phyloP scores from a whole-genome alignment of 2,888 invertebrate species.

The Sturmia bella region DNA sequence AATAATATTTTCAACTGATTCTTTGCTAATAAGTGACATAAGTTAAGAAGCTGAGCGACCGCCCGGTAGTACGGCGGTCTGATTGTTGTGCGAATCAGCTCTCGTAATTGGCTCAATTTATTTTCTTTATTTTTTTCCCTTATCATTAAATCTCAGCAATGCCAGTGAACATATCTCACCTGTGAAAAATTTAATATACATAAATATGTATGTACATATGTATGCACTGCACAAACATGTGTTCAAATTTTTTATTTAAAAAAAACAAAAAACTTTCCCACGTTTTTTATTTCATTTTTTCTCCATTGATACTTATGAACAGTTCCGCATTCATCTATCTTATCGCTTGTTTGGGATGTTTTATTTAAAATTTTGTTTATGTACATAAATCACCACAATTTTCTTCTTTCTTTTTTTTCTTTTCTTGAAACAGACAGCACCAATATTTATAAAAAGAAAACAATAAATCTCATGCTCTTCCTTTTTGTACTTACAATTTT shows the following conservation, averaged over 20 bases:
- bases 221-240: neutral
- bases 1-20: too few species aligned
- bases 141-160: too few species aligned
- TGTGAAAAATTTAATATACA: too few species aligned
- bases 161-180: too few species aligned
- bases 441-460: conserved; percentile 9
- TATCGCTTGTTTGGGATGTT: conserved; percentile 44
- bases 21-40: too few species aligned
- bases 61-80: too few species aligned
- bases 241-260: neutral
- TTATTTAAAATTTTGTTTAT: conserved; percentile 12
- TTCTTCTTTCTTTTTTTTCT: neutral
- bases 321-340: conserved; percentile 48
- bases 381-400: conserved; percentile 29
- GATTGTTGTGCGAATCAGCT: too few species aligned
- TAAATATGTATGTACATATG: too few species aligned
- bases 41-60: too few species aligned
- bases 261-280: conserved; percentile 35
- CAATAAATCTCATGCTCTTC: conserved; percentile 56
- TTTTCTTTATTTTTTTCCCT: too few species aligned
- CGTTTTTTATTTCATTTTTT: conserved; percentile 29
- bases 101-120: too few species aligned
- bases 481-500: conserved; percentile 62
- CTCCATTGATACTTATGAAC: conserved; percentile 15
- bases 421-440: conserved; percentile 28